Percentiles rank a stretch among this genome's conserved stretches.
Conservation (phyloP, 1,140 invertebrate species). For the Saxidomus purpurata region DNA sequence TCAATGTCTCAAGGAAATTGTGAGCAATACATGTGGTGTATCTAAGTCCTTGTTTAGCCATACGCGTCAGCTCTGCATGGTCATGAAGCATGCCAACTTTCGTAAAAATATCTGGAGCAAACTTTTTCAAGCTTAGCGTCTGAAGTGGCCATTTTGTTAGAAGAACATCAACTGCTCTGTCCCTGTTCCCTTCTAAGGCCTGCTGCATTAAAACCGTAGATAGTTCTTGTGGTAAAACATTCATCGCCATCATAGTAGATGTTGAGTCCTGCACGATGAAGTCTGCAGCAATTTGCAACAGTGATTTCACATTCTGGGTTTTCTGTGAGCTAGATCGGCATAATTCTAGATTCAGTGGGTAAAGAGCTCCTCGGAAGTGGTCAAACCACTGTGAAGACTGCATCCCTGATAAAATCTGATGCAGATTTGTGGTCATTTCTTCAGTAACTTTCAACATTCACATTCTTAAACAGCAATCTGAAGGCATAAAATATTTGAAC, state of each 20-base stretch:
- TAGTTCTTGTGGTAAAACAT: slow-evolving; percentile 55
- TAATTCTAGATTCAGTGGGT: slow-evolving; percentile 44
- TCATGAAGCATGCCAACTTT: slow-evolving; percentile 38
- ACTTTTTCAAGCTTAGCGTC: slow-evolving; percentile 48
- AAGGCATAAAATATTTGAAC: too few species aligned
- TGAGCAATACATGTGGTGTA: slow-evolving; percentile 62
- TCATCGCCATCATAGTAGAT: slow-evolving; percentile 30
- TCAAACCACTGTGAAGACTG: slow-evolving; percentile 59
- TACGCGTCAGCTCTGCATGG: slow-evolving; percentile 47
- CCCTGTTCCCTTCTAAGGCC: slow-evolving; percentile 41
- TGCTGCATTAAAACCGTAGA: slow-evolving; percentile 54
- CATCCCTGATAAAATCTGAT: slow-evolving; percentile 45
- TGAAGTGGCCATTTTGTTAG: slow-evolving; percentile 54
- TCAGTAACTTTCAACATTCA: neutral
- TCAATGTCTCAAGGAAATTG: slow-evolving; percentile 57
- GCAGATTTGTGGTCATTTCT: slow-evolving; percentile 27
- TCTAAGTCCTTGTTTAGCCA: slow-evolving; percentile 55
- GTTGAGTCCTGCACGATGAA: slow-evolving; percentile 51
- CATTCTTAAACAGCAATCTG: neutral
- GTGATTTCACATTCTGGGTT: slow-evolving; percentile 16
- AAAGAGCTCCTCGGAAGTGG: slow-evolving; percentile 49
- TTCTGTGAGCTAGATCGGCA: neutral
- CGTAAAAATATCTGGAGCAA: slow-evolving; percentile 50
- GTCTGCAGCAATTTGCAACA: slow-evolving; percentile 45
- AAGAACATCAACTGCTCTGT: slow-evolving; percentile 59